Evolutionary conservation across 2,888 invertebrate species (phyloP), one percentile per base, ranked within the genome.

Genomic region (Argyra leucocephala): DNA sequence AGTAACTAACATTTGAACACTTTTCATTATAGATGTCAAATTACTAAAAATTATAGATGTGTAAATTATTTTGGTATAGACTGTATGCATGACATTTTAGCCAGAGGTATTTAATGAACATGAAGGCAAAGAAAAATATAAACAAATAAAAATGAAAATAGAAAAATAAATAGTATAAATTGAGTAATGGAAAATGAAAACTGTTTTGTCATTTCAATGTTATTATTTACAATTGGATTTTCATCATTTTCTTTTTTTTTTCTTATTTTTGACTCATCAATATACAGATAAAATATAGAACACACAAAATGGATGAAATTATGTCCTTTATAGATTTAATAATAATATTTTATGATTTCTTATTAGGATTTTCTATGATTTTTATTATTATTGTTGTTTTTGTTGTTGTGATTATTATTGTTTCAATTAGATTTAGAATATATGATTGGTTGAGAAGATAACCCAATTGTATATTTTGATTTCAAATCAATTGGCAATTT

Each of bases 171-270:
- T 31, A 31, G 10, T 7, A 10, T 7, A 31, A 48, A 48, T 48
- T 48, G 48, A 48, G 12, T 48, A 48, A 48, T 48, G n/a, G 48
- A 48, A 48, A 48, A 48, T 48, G 48, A 48, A 48, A 48, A 48
- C 48, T 48, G 48, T 48, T 48, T 48, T 48, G 48, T 48, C 48
- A 48, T 48, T 48, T 48, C 18, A 48, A 48, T 18, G 48, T 48
- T 48, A 48, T 48, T 48, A 48, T 48, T 48, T 48, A 48, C 48
- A 48, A 48, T 48, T 48, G 48, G 48, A 48, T 48, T 48, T 48
- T 48, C 48, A 48, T 48, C 48, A 48, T 48, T 48, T 48, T n/a
- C 18, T n/a, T 48, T 48, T 18, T 5, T 18, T 18, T 48, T n/a
- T 18, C 18, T n/a, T n/a, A 10, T 31, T 15, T 48, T 48, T 48